Percentiles rank a stretch among this genome's conserved stretches.
phyloP scores from a whole-genome alignment of 1,140 invertebrate genomes.

The Akabosia matsudoensis region DNA sequence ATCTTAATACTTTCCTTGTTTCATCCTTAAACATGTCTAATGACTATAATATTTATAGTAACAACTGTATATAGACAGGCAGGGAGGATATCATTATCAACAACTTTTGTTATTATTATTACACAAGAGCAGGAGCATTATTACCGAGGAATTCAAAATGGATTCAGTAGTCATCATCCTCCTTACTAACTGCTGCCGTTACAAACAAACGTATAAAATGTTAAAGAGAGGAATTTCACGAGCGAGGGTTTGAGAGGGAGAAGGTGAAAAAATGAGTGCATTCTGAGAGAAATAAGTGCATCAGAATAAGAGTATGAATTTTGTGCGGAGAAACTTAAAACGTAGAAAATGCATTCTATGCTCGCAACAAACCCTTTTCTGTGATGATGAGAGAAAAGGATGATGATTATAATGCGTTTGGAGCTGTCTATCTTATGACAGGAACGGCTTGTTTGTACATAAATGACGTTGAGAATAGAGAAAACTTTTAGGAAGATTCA shows the following conservation, averaged over 20 bases:
- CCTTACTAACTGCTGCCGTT: neutral
- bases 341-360: too few species aligned
- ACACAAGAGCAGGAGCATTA: neutral
- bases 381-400: neutral
- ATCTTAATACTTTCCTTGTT: neutral
- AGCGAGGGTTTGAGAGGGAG: too few species aligned
- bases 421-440: neutral
- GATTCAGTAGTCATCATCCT: neutral
- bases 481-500: too few species aligned
- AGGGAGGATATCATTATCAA: neutral
- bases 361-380: neutral
- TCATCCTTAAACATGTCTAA: neutral
- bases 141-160: neutral
- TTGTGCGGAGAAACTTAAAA: too few species aligned
- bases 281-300: too few species aligned
- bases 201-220: too few species aligned
- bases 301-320: too few species aligned
- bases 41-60: neutral
- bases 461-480: too few species aligned
- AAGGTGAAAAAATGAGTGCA: too few species aligned
- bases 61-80: neutral
- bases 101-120: conserved; percentile 4
- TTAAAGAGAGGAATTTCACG: too few species aligned
- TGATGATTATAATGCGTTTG: neutral
- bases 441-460: neutral